Evolutionary conservation across 2,888 invertebrate genomes (phyloP).

Genomic region (Mamestra brassicae): DNA sequence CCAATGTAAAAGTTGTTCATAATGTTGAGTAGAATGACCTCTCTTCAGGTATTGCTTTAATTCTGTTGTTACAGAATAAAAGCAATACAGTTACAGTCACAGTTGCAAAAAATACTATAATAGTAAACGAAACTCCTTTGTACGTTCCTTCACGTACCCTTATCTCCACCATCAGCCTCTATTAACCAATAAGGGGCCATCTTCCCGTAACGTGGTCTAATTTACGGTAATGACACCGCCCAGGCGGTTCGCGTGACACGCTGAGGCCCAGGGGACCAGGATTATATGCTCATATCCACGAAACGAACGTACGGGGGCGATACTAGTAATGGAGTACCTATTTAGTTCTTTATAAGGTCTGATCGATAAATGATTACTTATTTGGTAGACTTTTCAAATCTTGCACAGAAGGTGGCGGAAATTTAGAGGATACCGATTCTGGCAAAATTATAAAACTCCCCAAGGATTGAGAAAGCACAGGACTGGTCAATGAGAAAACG

Average conservation of each 20-base stretch:
- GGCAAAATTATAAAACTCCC: too few species aligned
- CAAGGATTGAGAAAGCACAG: too few species aligned
- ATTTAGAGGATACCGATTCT: too few species aligned
- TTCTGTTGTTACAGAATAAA: too few species aligned
- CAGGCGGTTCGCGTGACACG: conserved; percentile 46
- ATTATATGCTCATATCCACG: conserved; percentile 37
- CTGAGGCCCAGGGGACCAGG: conserved; percentile 41
- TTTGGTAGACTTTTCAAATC: too few species aligned
- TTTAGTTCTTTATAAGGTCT: not conserved
- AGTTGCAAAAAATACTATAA: not conserved
- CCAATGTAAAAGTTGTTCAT: too few species aligned
- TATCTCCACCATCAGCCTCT: conserved; percentile 1
- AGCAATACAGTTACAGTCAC: too few species aligned
- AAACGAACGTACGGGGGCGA: conserved; percentile 12
- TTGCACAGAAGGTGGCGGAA: not conserved
- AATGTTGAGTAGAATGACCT: too few species aligned
- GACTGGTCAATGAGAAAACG: too few species aligned
- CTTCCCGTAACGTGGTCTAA: conserved; percentile 33
- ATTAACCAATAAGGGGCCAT: conserved; percentile 45
- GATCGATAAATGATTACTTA: not conserved
- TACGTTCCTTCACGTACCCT: not conserved
- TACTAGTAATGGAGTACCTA: conserved; percentile 31
- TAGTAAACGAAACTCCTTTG: not conserved
- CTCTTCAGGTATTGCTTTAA: too few species aligned
- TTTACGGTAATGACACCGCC: conserved; percentile 41